A percentile compares a stretch with the other conserved stretches of the same genome.
phyloP scores from a whole-genome alignment of 2,888 invertebrate genomes.

The Craniophora ligustri region DNA sequence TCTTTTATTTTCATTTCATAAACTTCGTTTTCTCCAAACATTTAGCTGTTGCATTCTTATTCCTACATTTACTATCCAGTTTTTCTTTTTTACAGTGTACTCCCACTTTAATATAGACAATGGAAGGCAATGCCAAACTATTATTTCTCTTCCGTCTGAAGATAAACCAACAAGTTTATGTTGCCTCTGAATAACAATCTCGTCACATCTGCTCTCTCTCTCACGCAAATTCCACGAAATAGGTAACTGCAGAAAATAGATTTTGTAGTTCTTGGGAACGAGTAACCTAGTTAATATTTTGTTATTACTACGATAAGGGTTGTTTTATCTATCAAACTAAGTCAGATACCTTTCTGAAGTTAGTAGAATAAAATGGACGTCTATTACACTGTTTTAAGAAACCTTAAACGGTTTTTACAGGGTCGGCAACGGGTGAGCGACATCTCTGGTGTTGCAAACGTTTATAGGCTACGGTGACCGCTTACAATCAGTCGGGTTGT shows the following conservation, averaged over 20 bases:
- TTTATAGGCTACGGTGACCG: too few species aligned
- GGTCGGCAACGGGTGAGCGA: too few species aligned
- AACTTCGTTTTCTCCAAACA: too few species aligned
- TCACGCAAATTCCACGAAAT: constrained; percentile 17
- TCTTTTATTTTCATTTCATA: too few species aligned
- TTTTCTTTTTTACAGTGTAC: too few species aligned
- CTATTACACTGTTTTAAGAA: background rate
- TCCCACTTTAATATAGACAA: too few species aligned
- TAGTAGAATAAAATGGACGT: background rate
- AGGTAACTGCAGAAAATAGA: constrained; percentile 12
- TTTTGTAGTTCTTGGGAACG: constrained; percentile 16
- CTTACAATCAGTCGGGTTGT: too few species aligned
- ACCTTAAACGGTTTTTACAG: too few species aligned
- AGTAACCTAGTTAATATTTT: constrained; percentile 14
- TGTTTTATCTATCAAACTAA: background rate
- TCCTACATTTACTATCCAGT: too few species aligned
- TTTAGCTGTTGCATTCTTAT: too few species aligned
- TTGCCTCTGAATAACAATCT: constrained; percentile 16
- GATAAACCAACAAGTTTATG: constrained; percentile 28
- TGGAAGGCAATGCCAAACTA: constrained; percentile 1
- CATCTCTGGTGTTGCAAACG: too few species aligned
- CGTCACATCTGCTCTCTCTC: constrained; percentile 29
- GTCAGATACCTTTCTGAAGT: too few species aligned
- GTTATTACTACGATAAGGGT: constrained; percentile 6
- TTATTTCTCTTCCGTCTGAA: background rate